These are phyloP conservation scores for Platalea minor DNA, from an alignment of 2,797 vertebrate genomes.

Conservation along the genomic window DNA sequence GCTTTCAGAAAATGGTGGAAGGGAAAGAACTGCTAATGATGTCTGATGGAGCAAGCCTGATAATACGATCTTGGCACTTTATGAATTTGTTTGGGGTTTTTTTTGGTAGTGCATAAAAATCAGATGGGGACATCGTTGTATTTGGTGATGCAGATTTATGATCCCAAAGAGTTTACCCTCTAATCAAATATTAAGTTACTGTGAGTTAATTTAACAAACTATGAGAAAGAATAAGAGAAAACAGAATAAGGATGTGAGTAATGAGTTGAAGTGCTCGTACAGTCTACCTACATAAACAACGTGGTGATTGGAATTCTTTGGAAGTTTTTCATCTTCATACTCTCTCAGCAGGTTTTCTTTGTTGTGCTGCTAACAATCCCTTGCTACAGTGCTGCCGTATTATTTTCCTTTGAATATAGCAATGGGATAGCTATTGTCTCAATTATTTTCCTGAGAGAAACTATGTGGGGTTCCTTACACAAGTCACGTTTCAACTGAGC, in stretches of 20 bases:
- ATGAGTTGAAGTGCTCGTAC: neutral
- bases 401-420: conserved; percentile 6
- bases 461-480: neutral
- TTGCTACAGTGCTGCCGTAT: neutral
- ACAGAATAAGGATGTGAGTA: neutral
- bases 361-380: conserved; percentile 18
- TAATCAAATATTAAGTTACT: conserved; percentile 12
- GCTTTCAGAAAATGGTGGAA: neutral
- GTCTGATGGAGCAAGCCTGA: neutral
- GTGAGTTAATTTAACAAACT: neutral
- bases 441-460: conserved; percentile 36
- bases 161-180: neutral
- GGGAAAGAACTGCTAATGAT: neutral
- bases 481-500: neutral
- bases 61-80: neutral
- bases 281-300: neutral
- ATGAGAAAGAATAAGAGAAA: neutral
- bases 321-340: conserved; percentile 31
- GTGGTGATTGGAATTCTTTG: neutral
- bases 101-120: neutral
- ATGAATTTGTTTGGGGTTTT: neutral
- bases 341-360: conserved; percentile 39
- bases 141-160: neutral
- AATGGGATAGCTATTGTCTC: neutral
- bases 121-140: neutral